Percentiles rank a stretch among this genome's conserved stretches.
Conservation (phyloP, 2,797 vertebrate species). For the Cynopterus sphinx region DNA sequence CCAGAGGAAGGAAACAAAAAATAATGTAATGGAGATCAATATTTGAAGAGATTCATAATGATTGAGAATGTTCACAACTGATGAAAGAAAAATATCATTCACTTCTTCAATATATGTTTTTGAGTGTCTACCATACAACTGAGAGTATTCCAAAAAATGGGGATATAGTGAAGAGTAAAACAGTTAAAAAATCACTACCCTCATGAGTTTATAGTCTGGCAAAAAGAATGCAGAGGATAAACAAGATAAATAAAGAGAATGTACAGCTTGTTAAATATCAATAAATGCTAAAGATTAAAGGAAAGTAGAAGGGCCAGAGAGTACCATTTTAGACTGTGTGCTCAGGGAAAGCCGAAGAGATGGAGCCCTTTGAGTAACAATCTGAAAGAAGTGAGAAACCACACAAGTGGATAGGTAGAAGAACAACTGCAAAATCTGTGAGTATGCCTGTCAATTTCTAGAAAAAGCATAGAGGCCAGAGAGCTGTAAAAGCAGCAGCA, state of each 20-base stretch:
- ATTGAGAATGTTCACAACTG: not conserved
- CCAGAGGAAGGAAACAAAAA: not conserved
- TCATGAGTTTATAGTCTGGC: not conserved
- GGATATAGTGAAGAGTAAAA: not conserved
- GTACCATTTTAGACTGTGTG: not conserved
- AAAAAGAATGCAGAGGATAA: not conserved
- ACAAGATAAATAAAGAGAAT: constrained; percentile 8
- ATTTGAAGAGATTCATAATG: not conserved
- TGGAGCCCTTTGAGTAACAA: not conserved
- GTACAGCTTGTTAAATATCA: not conserved
- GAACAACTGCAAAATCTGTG: not conserved
- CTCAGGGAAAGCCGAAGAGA: not conserved
- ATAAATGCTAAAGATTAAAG: not conserved
- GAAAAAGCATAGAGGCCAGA: not conserved
- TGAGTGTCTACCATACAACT: not conserved
- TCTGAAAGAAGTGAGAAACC: not conserved
- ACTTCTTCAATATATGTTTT: not conserved
- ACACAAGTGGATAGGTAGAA: not conserved
- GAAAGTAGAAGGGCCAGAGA: not conserved
- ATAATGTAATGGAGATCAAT: not conserved
- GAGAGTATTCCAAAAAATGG: not conserved
- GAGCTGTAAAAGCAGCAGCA: not conserved
- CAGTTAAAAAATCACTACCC: not conserved
- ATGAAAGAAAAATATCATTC: not conserved
- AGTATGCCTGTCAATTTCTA: not conserved